Evolutionary conservation across 64 coral and sea anemone species (phyloP).

Genomic region (Stichodactyla mertensii): DNA sequence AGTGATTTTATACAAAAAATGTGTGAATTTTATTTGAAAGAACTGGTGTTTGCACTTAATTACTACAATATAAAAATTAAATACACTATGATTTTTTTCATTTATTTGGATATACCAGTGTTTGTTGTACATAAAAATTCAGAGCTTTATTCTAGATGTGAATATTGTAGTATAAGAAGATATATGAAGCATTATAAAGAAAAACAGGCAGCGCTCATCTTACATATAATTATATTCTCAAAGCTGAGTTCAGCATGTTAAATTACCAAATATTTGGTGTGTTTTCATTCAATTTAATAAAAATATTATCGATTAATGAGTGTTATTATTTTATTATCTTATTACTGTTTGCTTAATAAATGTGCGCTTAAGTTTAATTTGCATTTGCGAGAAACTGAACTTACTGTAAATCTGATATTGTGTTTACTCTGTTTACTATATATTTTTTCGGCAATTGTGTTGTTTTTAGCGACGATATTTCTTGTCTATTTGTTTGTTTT

Average conservation of each 20-base stretch:
- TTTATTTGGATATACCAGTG: neutral
- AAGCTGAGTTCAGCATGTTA: neutral
- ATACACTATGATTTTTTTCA: neutral
- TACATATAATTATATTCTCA: neutral
- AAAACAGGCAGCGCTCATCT: neutral
- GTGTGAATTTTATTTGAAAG: neutral
- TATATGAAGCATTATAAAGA: neutral
- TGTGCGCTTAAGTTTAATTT: too few species aligned
- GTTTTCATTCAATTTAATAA: neutral
- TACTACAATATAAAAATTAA: neutral
- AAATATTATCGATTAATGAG: neutral
- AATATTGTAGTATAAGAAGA: neutral
- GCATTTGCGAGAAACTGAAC: too few species aligned
- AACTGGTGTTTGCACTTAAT: neutral
- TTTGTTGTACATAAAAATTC: neutral
- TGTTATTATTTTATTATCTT: neutral
- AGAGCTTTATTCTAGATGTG: neutral
- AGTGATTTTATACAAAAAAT: neutral
- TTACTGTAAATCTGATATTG: too few species aligned
- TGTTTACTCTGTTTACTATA: too few species aligned
- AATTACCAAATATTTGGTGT: neutral
- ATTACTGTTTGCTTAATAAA: too few species aligned
- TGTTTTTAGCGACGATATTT: too few species aligned
- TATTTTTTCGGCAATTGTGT: too few species aligned
- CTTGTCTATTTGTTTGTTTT: too few species aligned